These are phyloP conservation scores for Orchestes rusci DNA, from an alignment of 2,888 invertebrate genomes.

Conservation along the genomic window DNA sequence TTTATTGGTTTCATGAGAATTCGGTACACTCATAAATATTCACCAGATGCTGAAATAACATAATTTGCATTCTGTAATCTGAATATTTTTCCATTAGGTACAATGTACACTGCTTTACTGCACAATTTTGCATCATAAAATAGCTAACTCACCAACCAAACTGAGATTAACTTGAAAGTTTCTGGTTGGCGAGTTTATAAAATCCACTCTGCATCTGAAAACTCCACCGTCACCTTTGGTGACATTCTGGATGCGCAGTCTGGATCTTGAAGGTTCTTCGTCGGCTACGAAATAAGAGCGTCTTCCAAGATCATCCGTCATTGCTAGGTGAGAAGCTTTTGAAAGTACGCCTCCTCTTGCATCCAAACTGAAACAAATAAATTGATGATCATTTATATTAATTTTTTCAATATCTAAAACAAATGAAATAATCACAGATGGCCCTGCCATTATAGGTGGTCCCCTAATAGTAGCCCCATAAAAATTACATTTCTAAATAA, in stretches of 20 bases:
- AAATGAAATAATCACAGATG: too few species aligned
- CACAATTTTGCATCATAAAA: too few species aligned
- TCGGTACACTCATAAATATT: too few species aligned
- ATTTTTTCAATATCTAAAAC: not conserved
- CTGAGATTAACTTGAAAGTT: constrained; percentile 82
- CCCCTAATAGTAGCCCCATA: too few species aligned
- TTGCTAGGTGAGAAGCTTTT: constrained; percentile 65
- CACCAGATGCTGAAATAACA: too few species aligned
- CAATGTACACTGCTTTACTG: too few species aligned
- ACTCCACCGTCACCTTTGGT: constrained; percentile 70
- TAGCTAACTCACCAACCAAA: constrained; percentile 66
- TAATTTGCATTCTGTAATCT: too few species aligned
- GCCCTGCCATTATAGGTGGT: not conserved
- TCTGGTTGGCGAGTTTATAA: constrained; percentile 79
- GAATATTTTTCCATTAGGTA: too few species aligned
- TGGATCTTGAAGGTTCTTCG: constrained; percentile 65
- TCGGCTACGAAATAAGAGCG: constrained; percentile 68
- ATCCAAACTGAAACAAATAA: constrained; percentile 59
- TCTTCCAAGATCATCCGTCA: constrained; percentile 69
- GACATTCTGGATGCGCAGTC: constrained; percentile 66
- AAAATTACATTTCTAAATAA: too few species aligned
- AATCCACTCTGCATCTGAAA: constrained; percentile 84
- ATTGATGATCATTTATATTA: too few species aligned
- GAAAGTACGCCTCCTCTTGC: constrained; percentile 64
- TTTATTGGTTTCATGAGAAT: too few species aligned